A percentile compares a stretch with the other conserved stretches of the same genome.
Conservation (phyloP, 2,113 vertebrate species). For the Struthio camelus region DNA sequence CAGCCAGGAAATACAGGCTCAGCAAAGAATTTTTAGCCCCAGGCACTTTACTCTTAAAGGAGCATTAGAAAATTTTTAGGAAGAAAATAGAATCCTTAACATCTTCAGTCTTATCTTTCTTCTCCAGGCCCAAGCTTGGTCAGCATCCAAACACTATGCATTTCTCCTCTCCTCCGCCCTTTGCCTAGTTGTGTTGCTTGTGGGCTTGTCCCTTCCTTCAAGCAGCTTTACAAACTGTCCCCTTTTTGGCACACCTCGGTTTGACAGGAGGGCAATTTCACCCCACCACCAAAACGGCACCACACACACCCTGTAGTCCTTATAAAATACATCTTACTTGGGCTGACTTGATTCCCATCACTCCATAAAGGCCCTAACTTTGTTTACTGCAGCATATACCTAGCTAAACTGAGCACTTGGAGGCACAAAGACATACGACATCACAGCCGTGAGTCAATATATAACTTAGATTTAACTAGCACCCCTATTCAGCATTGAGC, state of each 20-base stretch:
- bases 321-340: neutral
- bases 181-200: neutral
- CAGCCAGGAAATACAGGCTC: neutral
- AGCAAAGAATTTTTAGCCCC: neutral
- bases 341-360: neutral
- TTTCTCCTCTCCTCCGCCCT: neutral
- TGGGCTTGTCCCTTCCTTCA: neutral
- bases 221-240: neutral
- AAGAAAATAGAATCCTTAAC: neutral
- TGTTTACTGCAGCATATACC: fast-evolving
- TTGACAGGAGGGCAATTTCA: neutral
- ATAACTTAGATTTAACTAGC: fast-evolving
- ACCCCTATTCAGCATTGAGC: neutral
- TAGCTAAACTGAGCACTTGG: neutral
- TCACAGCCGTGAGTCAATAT: neutral
- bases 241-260: fast-evolving
- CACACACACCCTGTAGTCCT: neutral
- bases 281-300: neutral
- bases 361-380: neutral
- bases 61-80: neutral
- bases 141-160: neutral
- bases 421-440: fast-evolving
- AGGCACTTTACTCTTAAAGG: neutral
- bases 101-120: neutral
- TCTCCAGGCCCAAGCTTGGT: neutral